phyloP scores from a whole-genome alignment of 2,888 invertebrate genomes.

The Holacanthella duospinosa region DNA sequence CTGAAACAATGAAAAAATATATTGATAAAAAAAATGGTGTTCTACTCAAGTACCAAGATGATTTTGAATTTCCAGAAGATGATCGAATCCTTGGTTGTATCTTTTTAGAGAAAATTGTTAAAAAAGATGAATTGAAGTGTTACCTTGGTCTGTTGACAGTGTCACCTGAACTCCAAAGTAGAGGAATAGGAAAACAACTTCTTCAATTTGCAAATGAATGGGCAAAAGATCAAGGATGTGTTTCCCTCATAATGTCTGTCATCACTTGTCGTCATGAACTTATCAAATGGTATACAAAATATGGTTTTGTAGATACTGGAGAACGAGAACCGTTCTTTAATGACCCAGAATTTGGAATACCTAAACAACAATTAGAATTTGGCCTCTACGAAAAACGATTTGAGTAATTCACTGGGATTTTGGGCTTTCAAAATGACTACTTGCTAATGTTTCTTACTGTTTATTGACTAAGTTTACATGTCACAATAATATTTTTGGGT shows the following conservation, averaged over 20 bases:
- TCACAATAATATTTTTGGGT: too few species aligned
- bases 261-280: slow-evolving; percentile 17
- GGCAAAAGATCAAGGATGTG: slow-evolving; percentile 14
- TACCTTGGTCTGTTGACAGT: slow-evolving; percentile 25
- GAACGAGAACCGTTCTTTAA: slow-evolving; percentile 16
- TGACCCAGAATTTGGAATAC: slow-evolving; percentile 11
- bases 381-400: slow-evolving; percentile 15
- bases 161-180: slow-evolving; percentile 15
- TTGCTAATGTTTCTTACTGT: too few species aligned
- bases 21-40: slow-evolving; percentile 9
- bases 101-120: slow-evolving; percentile 11
- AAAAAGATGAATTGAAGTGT: slow-evolving; percentile 14
- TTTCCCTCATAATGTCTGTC: slow-evolving; percentile 16
- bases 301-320: slow-evolving; percentile 19
- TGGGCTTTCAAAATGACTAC: too few species aligned
- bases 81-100: slow-evolving; percentile 21
- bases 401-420: too few species aligned
- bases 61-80: slow-evolving; percentile 3
- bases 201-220: slow-evolving; percentile 16
- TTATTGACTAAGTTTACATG: too few species aligned
- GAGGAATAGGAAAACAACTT: slow-evolving; percentile 22
- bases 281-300: slow-evolving; percentile 21
- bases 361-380: slow-evolving; percentile 22
- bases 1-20: slow-evolving; percentile 11
- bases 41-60: slow-evolving; percentile 13